Percentiles rank a stretch among this genome's conserved stretches.
phyloP scores from a whole-genome alignment of 2,797 vertebrate genomes.

The Dendrocincla fuliginosa region DNA sequence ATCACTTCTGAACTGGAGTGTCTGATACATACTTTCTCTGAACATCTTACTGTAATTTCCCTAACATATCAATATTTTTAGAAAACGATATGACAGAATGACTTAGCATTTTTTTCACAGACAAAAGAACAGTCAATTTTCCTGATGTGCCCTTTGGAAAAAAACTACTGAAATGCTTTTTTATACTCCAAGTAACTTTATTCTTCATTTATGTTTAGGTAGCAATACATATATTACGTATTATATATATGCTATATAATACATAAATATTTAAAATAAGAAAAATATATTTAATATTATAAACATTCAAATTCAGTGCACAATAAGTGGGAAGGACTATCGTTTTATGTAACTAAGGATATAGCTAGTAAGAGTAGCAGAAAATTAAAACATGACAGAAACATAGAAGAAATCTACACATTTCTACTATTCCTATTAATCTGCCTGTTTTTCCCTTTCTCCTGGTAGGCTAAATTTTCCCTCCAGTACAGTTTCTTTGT shows the following conservation, averaged over 20 bases:
- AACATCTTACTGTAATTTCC: not conserved
- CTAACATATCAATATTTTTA: not conserved
- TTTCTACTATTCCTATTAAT: not conserved
- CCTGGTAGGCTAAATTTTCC: not conserved
- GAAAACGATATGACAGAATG: not conserved
- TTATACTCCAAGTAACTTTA: not conserved
- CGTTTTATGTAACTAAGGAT: not conserved
- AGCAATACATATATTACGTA: not conserved
- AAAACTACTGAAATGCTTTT: not conserved
- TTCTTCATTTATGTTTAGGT: not conserved
- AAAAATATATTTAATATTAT: not conserved
- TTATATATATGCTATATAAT: not conserved
- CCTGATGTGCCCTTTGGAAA: not conserved
- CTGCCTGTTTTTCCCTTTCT: not conserved
- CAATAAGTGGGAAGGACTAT: not conserved
- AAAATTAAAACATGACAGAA: not conserved
- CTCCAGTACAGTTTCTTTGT: not conserved
- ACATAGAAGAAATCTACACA: not conserved
- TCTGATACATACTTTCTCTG: not conserved
- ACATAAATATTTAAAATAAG: not conserved
- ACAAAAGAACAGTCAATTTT: not conserved
- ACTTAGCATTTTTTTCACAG: not conserved
- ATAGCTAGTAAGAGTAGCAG: not conserved
- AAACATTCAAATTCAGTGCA: not conserved
- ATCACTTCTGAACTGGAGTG: not conserved